Base-by-base conservation (phyloP, 2,113 vertebrate species). In the Chaetops frenatus region DNA sequence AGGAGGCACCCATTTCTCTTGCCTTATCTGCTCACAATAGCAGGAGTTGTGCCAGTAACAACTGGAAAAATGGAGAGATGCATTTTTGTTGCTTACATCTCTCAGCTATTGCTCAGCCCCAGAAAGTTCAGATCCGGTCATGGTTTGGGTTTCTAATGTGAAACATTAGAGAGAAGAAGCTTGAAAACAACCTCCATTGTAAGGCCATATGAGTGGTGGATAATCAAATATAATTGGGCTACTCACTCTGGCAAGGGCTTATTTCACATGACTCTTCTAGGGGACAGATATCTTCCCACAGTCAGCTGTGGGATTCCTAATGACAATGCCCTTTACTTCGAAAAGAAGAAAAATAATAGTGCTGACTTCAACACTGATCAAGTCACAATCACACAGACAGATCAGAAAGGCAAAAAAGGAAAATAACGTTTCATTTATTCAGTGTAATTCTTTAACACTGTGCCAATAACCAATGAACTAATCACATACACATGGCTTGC, bases 331-430 rank as follows among this genome's bases (percentile, higher is more conserved):
- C 38, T 83, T 96, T 51, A 48, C 62, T 81, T 57, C 4, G 53
- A 89, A 91, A 91, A 73, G 72, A 89, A 84, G 87, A 91, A 86
- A 95, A 95, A 91, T 45, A 54, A 53, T 93, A 95, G 58, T 76
- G 83, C 81, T 91, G 89, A 92, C 65, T 86, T 94, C 69, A 91
- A 86, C 38, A 65, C 14, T 57, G 78, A 85, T 85, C 72, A 81
- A 93, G 54, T 67, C 16, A 7, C n/a, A 56, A 61, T 81, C 77
- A 81, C 69, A 71, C 18, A 89, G 77, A 64, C 74, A 81, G 73
- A 89, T 91, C 66, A 94, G 86, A 92, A 89, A 71, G 78, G 38
- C 24, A 65, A 77, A 56, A 80, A 53, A 73, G 57, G 40, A 60
- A 91, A 93, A 57, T 47, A 95, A 56, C 15, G 44, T 60, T 78